phyloP scores from a whole-genome alignment of 2,797 vertebrate species.

The Syngnathus rostellatus region DNA sequence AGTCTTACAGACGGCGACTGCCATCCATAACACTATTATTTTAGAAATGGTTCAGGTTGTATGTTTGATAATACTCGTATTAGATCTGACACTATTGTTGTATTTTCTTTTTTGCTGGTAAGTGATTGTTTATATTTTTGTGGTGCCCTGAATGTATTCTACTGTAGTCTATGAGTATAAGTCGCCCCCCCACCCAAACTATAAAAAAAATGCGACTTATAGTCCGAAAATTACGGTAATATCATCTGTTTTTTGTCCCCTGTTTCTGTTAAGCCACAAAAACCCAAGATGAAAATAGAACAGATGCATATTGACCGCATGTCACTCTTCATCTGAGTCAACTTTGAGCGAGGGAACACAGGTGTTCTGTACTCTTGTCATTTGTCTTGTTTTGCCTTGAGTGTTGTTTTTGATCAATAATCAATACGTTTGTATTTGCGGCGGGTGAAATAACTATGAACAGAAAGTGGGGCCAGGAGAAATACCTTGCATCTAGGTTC shows the following conservation, averaged over 20 bases:
- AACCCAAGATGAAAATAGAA: neutral
- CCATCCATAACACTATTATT: neutral
- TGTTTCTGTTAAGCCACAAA: constrained; percentile 1
- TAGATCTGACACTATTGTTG: neutral
- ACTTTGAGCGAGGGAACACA: neutral
- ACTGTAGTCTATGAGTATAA: neutral
- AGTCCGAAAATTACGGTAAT: neutral
- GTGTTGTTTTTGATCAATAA: constrained; percentile 2
- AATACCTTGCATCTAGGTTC: neutral
- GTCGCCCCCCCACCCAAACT: too few species aligned
- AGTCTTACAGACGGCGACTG: neutral
- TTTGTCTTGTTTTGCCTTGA: constrained; percentile 5
- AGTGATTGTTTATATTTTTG: neutral
- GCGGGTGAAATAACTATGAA: neutral
- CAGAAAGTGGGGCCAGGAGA: neutral
- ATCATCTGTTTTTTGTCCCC: neutral
- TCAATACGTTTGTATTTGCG: neutral
- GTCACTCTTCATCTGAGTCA: constrained; percentile 1
- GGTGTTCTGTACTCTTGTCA: neutral
- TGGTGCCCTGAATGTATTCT: neutral
- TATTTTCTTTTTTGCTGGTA: neutral
- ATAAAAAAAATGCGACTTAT: too few species aligned
- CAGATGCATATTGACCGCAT: neutral
- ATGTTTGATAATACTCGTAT: too few species aligned
- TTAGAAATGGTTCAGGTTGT: neutral